Conservation (phyloP, 2,113 vertebrate species). For the Sinocyclocheilus rhinocerous region DNA sequence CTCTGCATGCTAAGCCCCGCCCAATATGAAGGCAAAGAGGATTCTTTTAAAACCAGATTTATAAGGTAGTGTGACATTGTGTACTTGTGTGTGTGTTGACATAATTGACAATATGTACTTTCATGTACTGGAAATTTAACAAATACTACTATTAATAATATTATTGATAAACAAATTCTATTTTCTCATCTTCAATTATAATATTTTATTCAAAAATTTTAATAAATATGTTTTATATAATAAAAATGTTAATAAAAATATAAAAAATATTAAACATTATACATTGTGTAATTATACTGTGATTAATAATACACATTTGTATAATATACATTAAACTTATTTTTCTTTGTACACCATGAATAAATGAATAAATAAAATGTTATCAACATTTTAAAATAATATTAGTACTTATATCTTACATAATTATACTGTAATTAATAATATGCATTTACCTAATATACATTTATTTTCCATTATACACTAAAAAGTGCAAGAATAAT, state of each 20-base stretch:
- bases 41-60: slow-evolving; percentile 73
- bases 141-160: too few relatives aligned
- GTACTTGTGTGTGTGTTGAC: background rate
- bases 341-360: too few relatives aligned
- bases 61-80: slow-evolving; percentile 24
- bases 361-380: background rate
- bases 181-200: background rate
- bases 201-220: background rate
- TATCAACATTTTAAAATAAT: background rate
- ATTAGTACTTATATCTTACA: background rate
- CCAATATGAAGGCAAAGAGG: slow-evolving; percentile 57
- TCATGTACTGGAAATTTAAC: too few relatives aligned
- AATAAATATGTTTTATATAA: too few relatives aligned
- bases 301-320: too few relatives aligned
- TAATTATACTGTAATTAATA: background rate
- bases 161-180: background rate
- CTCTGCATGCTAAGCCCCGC: slow-evolving; percentile 71
- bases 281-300: too few relatives aligned
- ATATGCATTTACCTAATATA: background rate
- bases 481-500: slow-evolving; percentile 70
- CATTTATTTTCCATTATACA: slow-evolving; percentile 62
- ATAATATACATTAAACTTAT: too few relatives aligned
- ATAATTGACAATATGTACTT: background rate
- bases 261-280: background rate
- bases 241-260: too few relatives aligned